Conservation (phyloP, 2,888 invertebrate species). For the Drosophila emarginata region DNA sequence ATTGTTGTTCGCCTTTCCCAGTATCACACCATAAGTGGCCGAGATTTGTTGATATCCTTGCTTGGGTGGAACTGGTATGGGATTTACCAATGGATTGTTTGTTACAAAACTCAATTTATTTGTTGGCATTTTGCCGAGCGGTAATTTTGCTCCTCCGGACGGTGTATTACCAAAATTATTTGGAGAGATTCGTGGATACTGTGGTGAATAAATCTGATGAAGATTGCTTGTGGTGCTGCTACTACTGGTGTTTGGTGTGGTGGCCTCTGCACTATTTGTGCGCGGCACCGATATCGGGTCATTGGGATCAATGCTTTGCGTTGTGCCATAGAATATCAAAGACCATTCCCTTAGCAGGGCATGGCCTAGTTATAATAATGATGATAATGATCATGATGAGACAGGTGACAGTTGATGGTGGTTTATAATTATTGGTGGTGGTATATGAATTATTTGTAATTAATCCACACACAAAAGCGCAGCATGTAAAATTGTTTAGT, state of each 20-base stretch:
- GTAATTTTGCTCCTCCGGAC: conserved; percentile 54
- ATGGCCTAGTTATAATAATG: conserved; percentile 85
- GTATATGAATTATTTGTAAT: conserved; percentile 23
- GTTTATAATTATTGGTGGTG: conserved; percentile 16
- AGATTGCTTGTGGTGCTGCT: conserved; percentile 76
- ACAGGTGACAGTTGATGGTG: conserved; percentile 6
- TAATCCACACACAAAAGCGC: conserved; percentile 68
- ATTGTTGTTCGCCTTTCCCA: conserved; percentile 64
- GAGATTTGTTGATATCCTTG: conserved; percentile 80
- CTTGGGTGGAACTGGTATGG: conserved; percentile 46
- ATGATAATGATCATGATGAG: conserved; percentile 1
- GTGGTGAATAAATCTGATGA: conserved; percentile 81
- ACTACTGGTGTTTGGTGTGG: conserved; percentile 77
- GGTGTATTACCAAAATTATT: conserved; percentile 74
- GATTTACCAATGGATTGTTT: conserved; percentile 63
- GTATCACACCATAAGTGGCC: conserved; percentile 77
- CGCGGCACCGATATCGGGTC: conserved; percentile 84
- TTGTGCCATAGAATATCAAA: conserved; percentile 95
- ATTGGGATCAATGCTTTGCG: conserved; percentile 85
- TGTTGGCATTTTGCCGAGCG: conserved; percentile 59
- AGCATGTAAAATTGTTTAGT: conserved; percentile 65
- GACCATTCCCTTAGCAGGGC: conserved; percentile 97
- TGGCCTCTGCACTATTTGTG: conserved; percentile 71
- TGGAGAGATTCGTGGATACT: conserved; percentile 80
- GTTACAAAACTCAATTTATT: conserved; percentile 74